Percentiles rank a stretch among this genome's conserved stretches.
Conservation (phyloP, 2,888 invertebrate species). For the Yponomeuta sedellus region DNA sequence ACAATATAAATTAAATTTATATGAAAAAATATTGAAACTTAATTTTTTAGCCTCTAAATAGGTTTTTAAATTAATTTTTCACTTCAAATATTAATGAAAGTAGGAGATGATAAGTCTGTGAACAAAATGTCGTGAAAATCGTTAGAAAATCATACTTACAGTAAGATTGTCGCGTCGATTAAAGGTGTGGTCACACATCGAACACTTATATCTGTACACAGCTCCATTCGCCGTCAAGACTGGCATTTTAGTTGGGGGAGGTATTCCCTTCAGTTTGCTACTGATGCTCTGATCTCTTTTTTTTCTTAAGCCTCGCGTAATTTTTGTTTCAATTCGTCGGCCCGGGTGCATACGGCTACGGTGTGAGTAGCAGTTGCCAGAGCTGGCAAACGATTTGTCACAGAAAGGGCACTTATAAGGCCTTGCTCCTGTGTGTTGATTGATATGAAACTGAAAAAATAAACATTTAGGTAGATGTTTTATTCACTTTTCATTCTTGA, state of each 20-base stretch:
- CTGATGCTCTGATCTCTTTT: not conserved
- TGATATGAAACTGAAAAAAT: constrained; percentile 80
- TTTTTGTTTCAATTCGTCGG: constrained; percentile 40
- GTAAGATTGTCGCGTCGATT: constrained; percentile 53
- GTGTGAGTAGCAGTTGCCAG: constrained; percentile 85
- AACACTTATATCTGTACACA: constrained; percentile 48
- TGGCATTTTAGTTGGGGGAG: constrained; percentile 22
- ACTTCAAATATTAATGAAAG: no score
- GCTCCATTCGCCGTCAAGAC: constrained; percentile 33
- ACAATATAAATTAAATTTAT: no score
- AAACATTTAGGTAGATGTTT: not conserved
- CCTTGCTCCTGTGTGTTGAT: constrained; percentile 84
- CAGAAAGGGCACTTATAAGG: constrained; percentile 85
- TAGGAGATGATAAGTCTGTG: no score
- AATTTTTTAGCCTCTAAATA: no score
- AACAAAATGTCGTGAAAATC: no score
- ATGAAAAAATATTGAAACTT: no score
- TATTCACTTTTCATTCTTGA: no score
- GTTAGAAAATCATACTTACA: constrained; percentile 34
- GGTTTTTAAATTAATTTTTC: no score
- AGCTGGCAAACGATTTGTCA: constrained; percentile 83
- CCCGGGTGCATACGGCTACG: constrained; percentile 83
- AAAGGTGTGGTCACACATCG: constrained; percentile 51
- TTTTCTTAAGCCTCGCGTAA: not conserved
- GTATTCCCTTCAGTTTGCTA: constrained; percentile 17